Evolutionary conservation across 2,113 vertebrate genomes (phyloP).

Genomic region (Herpailurus yagouaroundi): DNA sequence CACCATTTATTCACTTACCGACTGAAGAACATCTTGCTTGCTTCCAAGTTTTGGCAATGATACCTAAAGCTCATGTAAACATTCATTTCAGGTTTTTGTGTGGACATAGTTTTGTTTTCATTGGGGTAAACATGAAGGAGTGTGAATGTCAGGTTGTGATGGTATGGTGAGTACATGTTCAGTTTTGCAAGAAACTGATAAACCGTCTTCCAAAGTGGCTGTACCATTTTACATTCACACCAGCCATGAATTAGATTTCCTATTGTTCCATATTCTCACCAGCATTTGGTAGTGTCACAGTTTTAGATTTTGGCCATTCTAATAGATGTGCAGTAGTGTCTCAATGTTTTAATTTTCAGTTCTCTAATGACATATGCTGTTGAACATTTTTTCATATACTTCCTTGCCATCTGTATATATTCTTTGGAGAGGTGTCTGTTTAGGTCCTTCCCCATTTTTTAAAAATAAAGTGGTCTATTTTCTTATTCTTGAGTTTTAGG

Average conservation of each 20-base stretch:
- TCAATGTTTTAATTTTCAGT: not conserved
- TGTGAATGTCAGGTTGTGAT: not conserved
- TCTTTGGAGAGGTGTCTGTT: not conserved
- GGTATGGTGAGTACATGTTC: not conserved
- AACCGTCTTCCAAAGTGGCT: not conserved
- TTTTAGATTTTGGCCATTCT: not conserved
- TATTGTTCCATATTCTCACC: not conserved
- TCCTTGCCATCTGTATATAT: not conserved
- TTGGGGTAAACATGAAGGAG: not conserved
- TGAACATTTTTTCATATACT: not conserved
- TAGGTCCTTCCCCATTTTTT: not conserved
- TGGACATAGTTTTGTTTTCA: not conserved
- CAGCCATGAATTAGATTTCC: not conserved
- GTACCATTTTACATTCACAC: not conserved
- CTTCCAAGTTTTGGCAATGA: not conserved
- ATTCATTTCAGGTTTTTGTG: not conserved
- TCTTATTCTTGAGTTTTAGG: not conserved
- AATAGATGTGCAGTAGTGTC: not conserved
- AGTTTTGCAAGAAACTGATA: not conserved
- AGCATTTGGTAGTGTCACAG: not conserved
- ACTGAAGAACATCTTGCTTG: not conserved
- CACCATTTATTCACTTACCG: not conserved
- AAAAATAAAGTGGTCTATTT: not conserved
- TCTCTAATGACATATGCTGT: not conserved
- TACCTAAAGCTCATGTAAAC: not conserved